Evolutionary conservation across 2,888 invertebrate species (phyloP).

Genomic region (Lasioglossum villosulum): DNA sequence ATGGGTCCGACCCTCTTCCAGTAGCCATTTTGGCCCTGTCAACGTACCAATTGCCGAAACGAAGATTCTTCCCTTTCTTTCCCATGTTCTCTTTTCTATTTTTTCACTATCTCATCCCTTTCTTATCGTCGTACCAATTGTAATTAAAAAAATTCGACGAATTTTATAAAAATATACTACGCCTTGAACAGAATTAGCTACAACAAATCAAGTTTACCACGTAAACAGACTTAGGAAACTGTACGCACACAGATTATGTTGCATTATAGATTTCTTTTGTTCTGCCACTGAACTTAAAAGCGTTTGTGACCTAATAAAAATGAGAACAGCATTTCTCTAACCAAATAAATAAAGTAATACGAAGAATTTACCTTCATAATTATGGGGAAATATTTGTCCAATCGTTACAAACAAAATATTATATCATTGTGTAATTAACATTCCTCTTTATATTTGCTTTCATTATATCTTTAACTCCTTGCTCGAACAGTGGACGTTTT

Average conservation of each 20-base stretch:
- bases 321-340: neutral
- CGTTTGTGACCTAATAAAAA: neutral
- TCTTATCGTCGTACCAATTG: neutral
- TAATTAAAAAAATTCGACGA: neutral
- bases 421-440: neutral
- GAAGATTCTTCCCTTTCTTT: neutral
- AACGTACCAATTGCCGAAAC: neutral
- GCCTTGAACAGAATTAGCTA: neutral
- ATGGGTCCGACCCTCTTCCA: slow-evolving; percentile 65
- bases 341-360: neutral
- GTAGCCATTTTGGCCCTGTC: slow-evolving; percentile 32
- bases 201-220: neutral
- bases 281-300: neutral
- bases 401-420: neutral
- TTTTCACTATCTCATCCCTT: neutral
- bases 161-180: neutral
- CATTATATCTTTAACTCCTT: neutral
- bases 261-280: neutral
- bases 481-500: neutral
- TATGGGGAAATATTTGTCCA: neutral
- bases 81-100: neutral
- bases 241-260: too few relatives aligned
- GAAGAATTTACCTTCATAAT: neutral
- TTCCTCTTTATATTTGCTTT: neutral
- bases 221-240: too few relatives aligned